Evolutionary conservation across 2,113 vertebrate species (phyloP).

Genomic region (Choloepus hoffmanni): DNA sequence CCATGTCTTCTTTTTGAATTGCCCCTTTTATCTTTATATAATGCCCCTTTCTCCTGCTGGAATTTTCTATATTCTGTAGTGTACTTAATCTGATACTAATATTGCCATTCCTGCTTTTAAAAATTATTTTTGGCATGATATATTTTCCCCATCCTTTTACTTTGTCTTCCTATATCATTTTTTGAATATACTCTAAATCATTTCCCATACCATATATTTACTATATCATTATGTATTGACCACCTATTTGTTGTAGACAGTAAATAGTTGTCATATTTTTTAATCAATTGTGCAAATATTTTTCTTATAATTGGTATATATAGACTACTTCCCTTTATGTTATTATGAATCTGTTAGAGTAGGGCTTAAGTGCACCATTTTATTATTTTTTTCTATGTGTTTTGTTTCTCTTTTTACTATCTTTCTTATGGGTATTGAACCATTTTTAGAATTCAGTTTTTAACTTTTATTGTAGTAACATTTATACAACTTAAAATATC

Average conservation of each 20-base stretch:
- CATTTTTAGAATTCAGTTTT: neutral
- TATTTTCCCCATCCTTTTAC: too few species aligned
- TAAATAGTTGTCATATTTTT: neutral
- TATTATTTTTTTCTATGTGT: neutral
- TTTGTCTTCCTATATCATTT: too few species aligned
- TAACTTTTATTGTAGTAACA: neutral
- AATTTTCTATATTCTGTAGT: constrained; percentile 29
- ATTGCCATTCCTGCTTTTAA: neutral
- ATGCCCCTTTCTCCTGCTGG: neutral
- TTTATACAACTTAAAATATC: too few species aligned
- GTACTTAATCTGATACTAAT: neutral
- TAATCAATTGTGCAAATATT: neutral
- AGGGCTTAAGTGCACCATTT: neutral
- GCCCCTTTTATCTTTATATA: neutral
- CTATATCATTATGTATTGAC: neutral
- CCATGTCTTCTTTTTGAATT: neutral
- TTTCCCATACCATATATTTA: too few species aligned
- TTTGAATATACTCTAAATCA: too few species aligned
- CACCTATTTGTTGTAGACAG: neutral
- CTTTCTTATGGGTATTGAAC: neutral
- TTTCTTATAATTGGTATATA: neutral
- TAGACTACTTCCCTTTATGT: neutral
- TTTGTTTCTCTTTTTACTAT: neutral
- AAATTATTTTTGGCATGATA: neutral
- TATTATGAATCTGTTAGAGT: neutral